Conservation (phyloP, 2,797 vertebrate species). For the Rhadinocentrus ornatus region DNA sequence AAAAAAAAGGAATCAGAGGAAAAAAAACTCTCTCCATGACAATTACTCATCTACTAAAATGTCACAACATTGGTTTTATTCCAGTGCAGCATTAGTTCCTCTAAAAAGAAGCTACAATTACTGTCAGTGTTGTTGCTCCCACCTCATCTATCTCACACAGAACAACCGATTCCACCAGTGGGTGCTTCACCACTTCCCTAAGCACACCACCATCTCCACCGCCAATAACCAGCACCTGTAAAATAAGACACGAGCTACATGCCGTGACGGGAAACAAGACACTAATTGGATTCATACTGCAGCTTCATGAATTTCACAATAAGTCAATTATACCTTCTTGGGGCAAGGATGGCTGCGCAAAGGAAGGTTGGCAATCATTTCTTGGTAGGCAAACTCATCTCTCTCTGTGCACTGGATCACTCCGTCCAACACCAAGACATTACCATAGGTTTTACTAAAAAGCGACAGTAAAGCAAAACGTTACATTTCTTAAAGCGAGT, state of each 20-base stretch:
- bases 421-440: conserved; percentile 95
- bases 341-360: conserved; percentile 93
- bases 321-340: conserved; percentile 85
- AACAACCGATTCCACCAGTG: conserved; percentile 91
- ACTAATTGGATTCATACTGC: rapidly evolving
- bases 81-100: neutral
- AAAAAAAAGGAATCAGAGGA: neutral
- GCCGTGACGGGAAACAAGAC: neutral
- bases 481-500: neutral
- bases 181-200: conserved; percentile 94
- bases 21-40: neutral
- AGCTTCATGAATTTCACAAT: neutral
- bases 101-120: neutral
- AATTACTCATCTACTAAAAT: neutral
- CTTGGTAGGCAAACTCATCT: conserved; percentile 98
- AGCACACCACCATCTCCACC: conserved; percentile 96
- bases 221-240: conserved; percentile 94
- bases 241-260: rapidly evolving
- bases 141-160: conserved; percentile 99
- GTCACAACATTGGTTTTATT: neutral
- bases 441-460: conserved; percentile 95
- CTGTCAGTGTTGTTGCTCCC: conserved; percentile 23
- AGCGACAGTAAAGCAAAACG: neutral
- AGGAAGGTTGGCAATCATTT: conserved; percentile 97
- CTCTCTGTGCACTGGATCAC: conserved; percentile 98